Evolutionary conservation across 2,797 vertebrate genomes (phyloP).

Genomic region (Myotis findleyi): DNA sequence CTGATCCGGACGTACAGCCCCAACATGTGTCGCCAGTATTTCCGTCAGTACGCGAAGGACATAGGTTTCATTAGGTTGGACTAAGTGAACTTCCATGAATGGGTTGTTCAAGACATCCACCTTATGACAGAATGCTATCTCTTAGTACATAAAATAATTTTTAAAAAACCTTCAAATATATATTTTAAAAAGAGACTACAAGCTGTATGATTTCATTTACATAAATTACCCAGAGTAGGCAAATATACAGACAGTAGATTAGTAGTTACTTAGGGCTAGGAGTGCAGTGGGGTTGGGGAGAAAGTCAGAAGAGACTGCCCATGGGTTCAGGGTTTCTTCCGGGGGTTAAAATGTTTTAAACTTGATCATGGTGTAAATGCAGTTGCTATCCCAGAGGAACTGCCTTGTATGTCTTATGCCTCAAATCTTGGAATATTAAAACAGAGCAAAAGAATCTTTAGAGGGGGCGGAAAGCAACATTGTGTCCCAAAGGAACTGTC

Average conservation of each 20-base stretch:
- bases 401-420: neutral
- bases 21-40: too few relatives aligned
- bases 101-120: too few relatives aligned
- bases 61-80: too few relatives aligned
- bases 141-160: too few relatives aligned
- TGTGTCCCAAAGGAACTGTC: neutral
- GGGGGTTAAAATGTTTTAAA: neutral
- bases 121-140: too few relatives aligned
- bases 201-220: neutral
- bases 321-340: neutral
- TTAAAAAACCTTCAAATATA: too few relatives aligned
- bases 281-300: neutral
- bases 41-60: too few relatives aligned
- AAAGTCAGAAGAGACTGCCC: neutral
- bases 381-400: neutral
- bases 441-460: neutral
- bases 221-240: neutral
- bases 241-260: neutral
- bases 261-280: neutral
- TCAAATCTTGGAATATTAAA: neutral
- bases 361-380: neutral
- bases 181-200: too few relatives aligned
- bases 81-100: too few relatives aligned
- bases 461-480: neutral
- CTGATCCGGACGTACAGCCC: too few relatives aligned